Evolutionary conservation across 2,888 invertebrate genomes (phyloP), one percentile per base, ranked within the genome.

Genomic region (Aporophyla nigra): DNA sequence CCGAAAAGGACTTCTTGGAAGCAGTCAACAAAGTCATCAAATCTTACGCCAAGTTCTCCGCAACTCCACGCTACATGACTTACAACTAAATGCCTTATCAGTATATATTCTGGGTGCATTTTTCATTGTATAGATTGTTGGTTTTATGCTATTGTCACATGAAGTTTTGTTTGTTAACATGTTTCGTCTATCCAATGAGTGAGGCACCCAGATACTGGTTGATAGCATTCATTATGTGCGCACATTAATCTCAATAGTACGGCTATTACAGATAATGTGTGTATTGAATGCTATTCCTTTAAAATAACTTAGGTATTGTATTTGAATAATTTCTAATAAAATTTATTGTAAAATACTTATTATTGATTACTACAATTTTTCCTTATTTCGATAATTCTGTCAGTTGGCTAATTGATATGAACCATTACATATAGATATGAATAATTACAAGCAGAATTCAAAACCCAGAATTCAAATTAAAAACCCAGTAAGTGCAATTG

Each of bases 1-100:
- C 99, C 0, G 99, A 99, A 94, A 99, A 99, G 95, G 99, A 99
- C 95, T 99, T 99, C 97, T 97, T 99, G 63, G 99, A 99, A 93
- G 99, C 99, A 0, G 99, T 99, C 84, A 99, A 99, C 97, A 99
- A 99, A 97, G 99, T 99, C 91, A 99, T 99, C 94, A 99, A 99
- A 95, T 99, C 99, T 0, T 99, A 99, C 94, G 99, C 99, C 88
- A 99, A 99, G 95, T 99, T 99, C 97, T 99, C 99, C 33, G 99
- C 99, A 76, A 99, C 99, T 59, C 99, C 99, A 43, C 97, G 99
- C 92, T 99, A 99, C 94, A 99, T 99, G 99, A 99, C 99, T 87
- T 99, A 99, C 95, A 99, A 99, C 96, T 99, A 98, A 91, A 76
- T 80, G 74, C 78, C 75, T 72, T 84, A 73, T 74, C 63, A 9